Base-by-base conservation (phyloP, 53 echinoderm and acorn worm genomes). In the Antedon mediterranea region DNA sequence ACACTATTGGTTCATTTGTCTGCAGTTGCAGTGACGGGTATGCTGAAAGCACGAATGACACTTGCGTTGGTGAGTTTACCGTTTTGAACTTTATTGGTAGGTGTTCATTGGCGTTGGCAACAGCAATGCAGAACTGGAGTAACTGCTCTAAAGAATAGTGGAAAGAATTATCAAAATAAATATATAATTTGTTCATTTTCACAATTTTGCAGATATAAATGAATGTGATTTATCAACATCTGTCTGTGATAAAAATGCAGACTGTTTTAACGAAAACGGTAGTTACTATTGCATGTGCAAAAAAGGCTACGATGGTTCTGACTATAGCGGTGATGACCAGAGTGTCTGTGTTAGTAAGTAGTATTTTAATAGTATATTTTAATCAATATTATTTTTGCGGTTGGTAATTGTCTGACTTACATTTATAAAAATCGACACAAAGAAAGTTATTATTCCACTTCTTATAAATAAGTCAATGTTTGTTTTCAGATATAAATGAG, bases 211-310 rank as follows among this genome's bases (percentile, higher is more conserved):
- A 87, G 87, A 79, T 13, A 83, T 79, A 72, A 72, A 87, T 72
- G 83, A 82, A 33, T 87, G 87, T 75, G 71, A 73, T 20, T 82
- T 79, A 43, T 76, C 77, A 31, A 79, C 83, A 34, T 77, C 73
- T 34, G 34, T 75, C 26, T 87, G 87, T 76, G 74, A 70, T 34
- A 37, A 34, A n/a, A 90, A 89, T 33, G 85, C 90, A 4, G 81
- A 76, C 71, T 94, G 94, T 71, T 83, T 90, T 15, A 91, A 91
- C 79, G 42, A 78, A 28, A 90, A 86, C n/a, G 79, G 74, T 11
- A 91, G 86, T 37, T 27, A 84, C 30, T 79, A 90, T 74, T 91
- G 89, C 43, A 84, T 85, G 30, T 94, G 94, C 44, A 79, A 79
- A 30, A 87, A 88, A 43, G 42, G 71, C 7, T 83, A 81, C 28